Conservation (phyloP, 2,888 invertebrate species). For the Stomorhina lunata region DNA sequence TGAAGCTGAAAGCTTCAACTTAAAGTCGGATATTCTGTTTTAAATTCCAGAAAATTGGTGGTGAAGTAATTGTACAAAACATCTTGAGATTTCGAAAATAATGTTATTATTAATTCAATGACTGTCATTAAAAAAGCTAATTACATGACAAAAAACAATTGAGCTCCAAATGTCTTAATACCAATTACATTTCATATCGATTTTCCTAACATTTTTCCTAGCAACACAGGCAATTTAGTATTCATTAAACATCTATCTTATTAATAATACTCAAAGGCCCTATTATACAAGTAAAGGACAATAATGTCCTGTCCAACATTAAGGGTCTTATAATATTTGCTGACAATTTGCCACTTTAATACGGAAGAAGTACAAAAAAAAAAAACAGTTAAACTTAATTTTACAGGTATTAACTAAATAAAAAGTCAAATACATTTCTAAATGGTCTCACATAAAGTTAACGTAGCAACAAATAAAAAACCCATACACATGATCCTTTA, state of each 20-base stretch:
- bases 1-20: too few species aligned
- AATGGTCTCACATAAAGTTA: constrained; percentile 47
- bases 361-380: neutral
- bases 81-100: too few species aligned
- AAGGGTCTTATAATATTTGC: constrained; percentile 52
- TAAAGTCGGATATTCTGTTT: too few species aligned
- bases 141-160: too few species aligned
- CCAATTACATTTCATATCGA: neutral
- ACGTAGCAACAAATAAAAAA: neutral
- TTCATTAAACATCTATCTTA: constrained; percentile 25
- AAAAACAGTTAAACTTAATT: constrained; percentile 65
- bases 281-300: constrained; percentile 47
- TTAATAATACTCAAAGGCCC: constrained; percentile 57
- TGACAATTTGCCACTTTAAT: constrained; percentile 57
- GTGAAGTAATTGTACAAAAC: too few species aligned
- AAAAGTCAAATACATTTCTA: constrained; percentile 56
- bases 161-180: neutral
- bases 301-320: constrained; percentile 32
- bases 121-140: too few species aligned
- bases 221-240: neutral
- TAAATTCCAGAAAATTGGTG: too few species aligned
- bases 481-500: constrained; percentile 31
- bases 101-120: too few species aligned
- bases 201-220: neutral
- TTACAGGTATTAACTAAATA: constrained; percentile 68